phyloP scores from a whole-genome alignment of 2,797 vertebrate genomes.

The Poecile montanus region DNA sequence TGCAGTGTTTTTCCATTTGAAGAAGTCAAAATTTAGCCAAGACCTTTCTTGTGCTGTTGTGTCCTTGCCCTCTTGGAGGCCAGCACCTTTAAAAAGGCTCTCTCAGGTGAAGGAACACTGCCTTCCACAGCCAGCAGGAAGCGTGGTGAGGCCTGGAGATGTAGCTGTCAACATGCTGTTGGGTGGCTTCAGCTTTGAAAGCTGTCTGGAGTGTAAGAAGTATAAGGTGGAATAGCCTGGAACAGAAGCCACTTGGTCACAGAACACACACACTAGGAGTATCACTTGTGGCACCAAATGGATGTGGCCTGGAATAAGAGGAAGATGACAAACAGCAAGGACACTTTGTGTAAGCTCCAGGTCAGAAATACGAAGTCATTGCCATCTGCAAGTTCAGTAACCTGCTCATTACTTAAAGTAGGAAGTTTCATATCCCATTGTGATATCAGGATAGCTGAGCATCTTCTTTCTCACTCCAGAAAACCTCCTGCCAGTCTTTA shows the following conservation, averaged over 20 bases:
- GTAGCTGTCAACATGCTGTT: accelerated
- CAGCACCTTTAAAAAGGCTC: not conserved
- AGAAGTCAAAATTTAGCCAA: not conserved
- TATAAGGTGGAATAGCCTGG: not conserved
- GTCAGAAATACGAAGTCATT: not conserved
- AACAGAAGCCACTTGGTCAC: not conserved
- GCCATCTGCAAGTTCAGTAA: not conserved
- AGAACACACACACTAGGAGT: not conserved
- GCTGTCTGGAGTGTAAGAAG: not conserved
- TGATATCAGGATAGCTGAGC: not conserved
- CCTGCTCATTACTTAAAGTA: not conserved
- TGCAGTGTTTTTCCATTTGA: not conserved
- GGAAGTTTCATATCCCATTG: not conserved
- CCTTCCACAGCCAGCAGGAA: not conserved
- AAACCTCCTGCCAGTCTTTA: not conserved
- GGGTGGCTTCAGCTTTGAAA: not conserved
- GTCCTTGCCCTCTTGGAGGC: not conserved
- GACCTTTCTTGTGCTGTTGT: not conserved
- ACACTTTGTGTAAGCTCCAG: not conserved
- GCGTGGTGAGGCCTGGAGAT: not conserved
- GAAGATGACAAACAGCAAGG: not conserved
- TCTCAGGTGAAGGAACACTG: not conserved
- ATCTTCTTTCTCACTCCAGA: not conserved
- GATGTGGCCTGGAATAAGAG: not conserved
- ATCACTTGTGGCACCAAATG: not conserved